Base-by-base conservation (phyloP, 2,888 invertebrate species). In the Brachycybe producta region DNA sequence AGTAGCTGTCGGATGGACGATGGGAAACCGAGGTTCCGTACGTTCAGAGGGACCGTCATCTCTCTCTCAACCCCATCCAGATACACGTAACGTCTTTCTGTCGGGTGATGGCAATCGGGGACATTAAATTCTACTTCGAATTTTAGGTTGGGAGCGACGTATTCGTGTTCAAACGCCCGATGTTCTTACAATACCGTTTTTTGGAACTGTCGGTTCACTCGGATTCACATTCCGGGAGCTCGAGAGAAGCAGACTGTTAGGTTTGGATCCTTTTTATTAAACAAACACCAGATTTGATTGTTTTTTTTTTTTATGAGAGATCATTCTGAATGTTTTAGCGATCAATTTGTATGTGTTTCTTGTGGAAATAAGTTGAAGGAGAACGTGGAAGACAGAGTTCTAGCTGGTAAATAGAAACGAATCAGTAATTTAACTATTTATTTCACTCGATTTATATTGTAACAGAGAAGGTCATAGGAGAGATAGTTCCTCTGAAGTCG, bases 151-250 rank as follows among this genome's bases (percentile, higher is more conserved):
- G 46, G 35, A 19, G 36, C 46, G 4, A 15, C 8, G 8, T 46
- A 46, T 36, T 3, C 24, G 5, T 46, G 46, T 24, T 17, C 28
- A 1, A 36, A 46, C 17, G 5, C 8, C 2, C 1, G 2, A 2
- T 46, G 46, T 19, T 2, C 5, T 2, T 23, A 30, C 5, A n/a
- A n/a, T n/a, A 23, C 46, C 23, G 13, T 7, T 23, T 35, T 11
- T 17, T 8, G 17, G 13, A 36, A 24, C 23, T n/a, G n/a, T n/a
- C n/a, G n/a, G n/a, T 46, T 23, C 21, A 4, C 36, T 7, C 27
- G 46, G n/a, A 27, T 46, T 34, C 46, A 46, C 26, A 36, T 46
- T 46, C 46, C 46, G 7, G 46, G 46, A 23, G 24, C 24, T 36
- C 23, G 26, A 15, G 46, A 46, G 19, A 15, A 27, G 4, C 26